Evolutionary conservation across 2,888 invertebrate genomes (phyloP).

Genomic region (Polymixis flavicincta): DNA sequence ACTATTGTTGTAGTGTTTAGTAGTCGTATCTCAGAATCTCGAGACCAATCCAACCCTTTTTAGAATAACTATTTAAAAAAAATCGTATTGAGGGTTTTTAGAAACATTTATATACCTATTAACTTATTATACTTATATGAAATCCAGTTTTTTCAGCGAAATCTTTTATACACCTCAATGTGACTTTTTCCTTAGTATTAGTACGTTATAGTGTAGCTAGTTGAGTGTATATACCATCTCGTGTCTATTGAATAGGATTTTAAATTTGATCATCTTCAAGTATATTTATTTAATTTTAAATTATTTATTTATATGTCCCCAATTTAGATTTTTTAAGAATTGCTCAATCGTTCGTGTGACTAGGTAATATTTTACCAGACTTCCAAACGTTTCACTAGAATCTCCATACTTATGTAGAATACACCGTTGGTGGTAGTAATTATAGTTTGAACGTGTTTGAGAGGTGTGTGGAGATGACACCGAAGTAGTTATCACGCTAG

Average conservation of each 20-base stretch:
- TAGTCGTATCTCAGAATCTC: constrained; percentile 86
- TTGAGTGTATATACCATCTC: constrained; percentile 67
- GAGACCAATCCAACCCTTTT: constrained; percentile 88
- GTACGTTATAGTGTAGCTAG: constrained; percentile 80
- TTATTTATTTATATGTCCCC: constrained; percentile 73
- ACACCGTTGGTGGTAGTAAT: constrained; percentile 35
- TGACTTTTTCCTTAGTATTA: constrained; percentile 84
- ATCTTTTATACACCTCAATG: constrained; percentile 87
- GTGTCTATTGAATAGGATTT: constrained; percentile 71
- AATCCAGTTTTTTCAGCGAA: constrained; percentile 84
- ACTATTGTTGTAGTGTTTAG: constrained; percentile 81
- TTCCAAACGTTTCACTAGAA: constrained; percentile 65
- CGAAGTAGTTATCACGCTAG: constrained; percentile 50
- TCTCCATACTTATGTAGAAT: constrained; percentile 39
- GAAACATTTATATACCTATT: constrained; percentile 85
- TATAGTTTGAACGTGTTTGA: constrained; percentile 25
- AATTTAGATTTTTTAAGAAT: constrained; percentile 78
- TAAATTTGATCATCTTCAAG: constrained; percentile 64
- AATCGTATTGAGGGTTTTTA: constrained; percentile 84
- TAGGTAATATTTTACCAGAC: constrained; percentile 74
- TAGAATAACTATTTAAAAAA: constrained; percentile 83
- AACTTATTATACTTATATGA: constrained; percentile 82
- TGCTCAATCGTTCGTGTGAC: constrained; percentile 84
- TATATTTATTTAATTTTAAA: constrained; percentile 66
- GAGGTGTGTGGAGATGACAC: constrained; percentile 42